Evolutionary conservation across 2,888 invertebrate species (phyloP).

Genomic region (Rhopalosiphum nymphaeae): DNA sequence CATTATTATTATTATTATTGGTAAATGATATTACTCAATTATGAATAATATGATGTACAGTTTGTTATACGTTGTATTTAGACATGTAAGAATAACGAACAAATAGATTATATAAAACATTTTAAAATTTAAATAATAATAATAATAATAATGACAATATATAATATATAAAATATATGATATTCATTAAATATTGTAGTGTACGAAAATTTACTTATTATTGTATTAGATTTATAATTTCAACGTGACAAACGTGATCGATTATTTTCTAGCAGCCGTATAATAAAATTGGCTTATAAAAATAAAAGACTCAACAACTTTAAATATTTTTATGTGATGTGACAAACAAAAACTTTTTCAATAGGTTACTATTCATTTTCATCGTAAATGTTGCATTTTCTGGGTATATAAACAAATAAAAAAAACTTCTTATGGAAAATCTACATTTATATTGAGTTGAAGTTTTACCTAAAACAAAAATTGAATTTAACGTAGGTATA

Average conservation of each 20-base stretch:
- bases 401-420: constrained; percentile 5
- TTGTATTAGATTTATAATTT: background rate
- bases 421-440: constrained; percentile 16
- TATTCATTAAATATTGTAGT: background rate
- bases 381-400: background rate
- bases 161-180: background rate
- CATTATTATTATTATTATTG: background rate
- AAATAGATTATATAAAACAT: background rate
- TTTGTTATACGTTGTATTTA: background rate
- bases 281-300: constrained; percentile 1
- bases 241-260: background rate
- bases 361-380: constrained; percentile 19
- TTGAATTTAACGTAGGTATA: constrained; percentile 22
- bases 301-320: constrained; percentile 8
- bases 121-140: background rate
- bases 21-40: background rate
- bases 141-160: background rate
- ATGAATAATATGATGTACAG: background rate
- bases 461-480: constrained; percentile 21
- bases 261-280: background rate
- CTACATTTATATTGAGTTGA: constrained; percentile 38
- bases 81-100: background rate
- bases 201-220: background rate
- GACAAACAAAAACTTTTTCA: constrained; percentile 8
- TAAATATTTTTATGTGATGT: background rate